A percentile compares a stretch with the other conserved stretches of the same genome.
These are phyloP conservation scores for Smutsia temminckii DNA, from an alignment of 2,797 vertebrate genomes.

Conservation along the genomic window DNA sequence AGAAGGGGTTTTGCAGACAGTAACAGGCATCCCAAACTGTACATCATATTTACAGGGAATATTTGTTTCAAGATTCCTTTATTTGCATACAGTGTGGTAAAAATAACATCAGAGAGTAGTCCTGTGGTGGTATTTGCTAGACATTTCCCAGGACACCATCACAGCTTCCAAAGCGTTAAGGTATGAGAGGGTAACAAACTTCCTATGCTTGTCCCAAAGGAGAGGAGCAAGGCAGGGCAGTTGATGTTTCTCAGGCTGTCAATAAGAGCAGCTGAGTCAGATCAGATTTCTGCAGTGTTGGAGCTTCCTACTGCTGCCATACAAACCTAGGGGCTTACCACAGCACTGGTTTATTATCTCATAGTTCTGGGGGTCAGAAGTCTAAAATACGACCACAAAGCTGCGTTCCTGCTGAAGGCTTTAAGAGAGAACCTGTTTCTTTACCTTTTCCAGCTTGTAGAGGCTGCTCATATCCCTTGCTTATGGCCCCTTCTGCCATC, in stretches of 20 bases:
- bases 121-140: background rate
- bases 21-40: background rate
- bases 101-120: background rate
- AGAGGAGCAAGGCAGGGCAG: background rate
- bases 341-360: background rate
- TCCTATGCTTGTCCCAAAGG: background rate
- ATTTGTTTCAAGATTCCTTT: conserved; percentile 8
- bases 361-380: background rate
- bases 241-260: background rate
- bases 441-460: background rate
- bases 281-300: background rate
- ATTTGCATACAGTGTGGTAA: background rate
- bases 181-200: background rate
- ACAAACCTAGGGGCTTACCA: background rate
- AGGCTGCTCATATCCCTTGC: background rate
- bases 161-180: background rate
- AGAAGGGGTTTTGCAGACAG: background rate
- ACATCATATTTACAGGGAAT: background rate
- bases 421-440: background rate
- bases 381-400: background rate
- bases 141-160: background rate
- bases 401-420: background rate
- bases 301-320: background rate
- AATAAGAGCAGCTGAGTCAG: background rate
- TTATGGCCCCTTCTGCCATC: background rate